Evolutionary conservation across 2,113 vertebrate species (phyloP).

Genomic region (Cyrtonyx montezumae): DNA sequence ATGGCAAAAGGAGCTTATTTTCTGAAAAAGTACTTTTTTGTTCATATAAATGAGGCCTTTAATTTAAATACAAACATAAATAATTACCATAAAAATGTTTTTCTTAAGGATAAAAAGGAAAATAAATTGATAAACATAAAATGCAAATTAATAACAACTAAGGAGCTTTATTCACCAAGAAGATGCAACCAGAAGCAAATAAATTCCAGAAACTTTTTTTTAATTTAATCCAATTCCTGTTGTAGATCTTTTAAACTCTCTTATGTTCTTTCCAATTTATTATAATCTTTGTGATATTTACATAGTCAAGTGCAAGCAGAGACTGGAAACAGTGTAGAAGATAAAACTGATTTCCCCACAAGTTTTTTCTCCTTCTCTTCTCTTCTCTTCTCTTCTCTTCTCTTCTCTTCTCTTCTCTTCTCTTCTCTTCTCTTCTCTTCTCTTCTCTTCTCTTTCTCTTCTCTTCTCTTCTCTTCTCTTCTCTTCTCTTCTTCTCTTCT

Average conservation of each 20-base stretch:
- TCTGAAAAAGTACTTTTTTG: neutral
- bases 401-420: too few species aligned
- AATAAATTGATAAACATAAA: neutral
- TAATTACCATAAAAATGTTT: neutral
- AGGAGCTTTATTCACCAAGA: neutral
- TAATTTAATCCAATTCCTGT: neutral
- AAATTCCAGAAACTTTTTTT: neutral
- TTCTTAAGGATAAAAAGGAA: neutral
- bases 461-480: too few species aligned
- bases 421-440: too few species aligned
- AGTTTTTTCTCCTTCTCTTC: neutral
- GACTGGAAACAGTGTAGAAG: neutral
- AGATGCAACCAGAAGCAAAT: neutral
- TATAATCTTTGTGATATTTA: constrained; percentile 63
- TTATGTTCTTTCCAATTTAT: neutral
- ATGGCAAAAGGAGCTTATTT: neutral
- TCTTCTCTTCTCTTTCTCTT: too few species aligned
- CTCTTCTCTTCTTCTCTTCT: too few species aligned
- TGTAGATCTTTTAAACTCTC: constrained; percentile 23
- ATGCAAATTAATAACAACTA: neutral
- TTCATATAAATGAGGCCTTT: neutral
- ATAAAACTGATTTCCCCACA: neutral
- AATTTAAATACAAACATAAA: neutral
- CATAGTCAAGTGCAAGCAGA: neutral
- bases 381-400: too few species aligned